A percentile compares a stretch with the other conserved stretches of the same genome.
These are phyloP conservation scores for Mobula birostris DNA, from an alignment of 2,113 vertebrate genomes.

Conservation along the genomic window DNA sequence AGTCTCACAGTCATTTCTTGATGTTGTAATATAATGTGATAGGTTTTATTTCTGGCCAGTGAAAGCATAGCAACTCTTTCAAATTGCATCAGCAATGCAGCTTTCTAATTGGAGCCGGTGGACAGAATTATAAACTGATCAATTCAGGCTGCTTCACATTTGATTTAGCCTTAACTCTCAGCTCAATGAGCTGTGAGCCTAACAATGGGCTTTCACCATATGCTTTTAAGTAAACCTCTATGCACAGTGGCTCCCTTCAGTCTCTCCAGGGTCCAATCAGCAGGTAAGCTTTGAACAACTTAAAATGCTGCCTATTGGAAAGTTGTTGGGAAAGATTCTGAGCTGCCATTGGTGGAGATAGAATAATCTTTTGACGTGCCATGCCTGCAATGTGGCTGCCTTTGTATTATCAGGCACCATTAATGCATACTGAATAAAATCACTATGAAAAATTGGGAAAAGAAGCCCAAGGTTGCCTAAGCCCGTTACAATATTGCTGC, in stretches of 20 bases:
- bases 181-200: slow-evolving; percentile 7
- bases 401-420: background rate
- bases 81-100: background rate
- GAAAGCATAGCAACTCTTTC: slow-evolving; percentile 7
- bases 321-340: background rate
- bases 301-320: background rate
- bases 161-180: background rate
- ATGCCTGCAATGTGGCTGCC: background rate
- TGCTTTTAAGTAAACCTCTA: background rate
- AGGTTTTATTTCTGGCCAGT: background rate
- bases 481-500: background rate
- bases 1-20: background rate
- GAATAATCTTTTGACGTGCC: background rate
- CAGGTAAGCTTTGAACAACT: slow-evolving; percentile 18
- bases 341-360: background rate
- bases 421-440: background rate
- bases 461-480: background rate
- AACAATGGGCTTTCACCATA: background rate
- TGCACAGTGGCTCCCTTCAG: background rate
- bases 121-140: background rate
- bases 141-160: background rate
- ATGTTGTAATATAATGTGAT: slow-evolving; percentile 21
- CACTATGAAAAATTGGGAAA: background rate
- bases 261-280: background rate
- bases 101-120: background rate